Base-by-base conservation (phyloP, 2,888 invertebrate genomes). In the Colostygia pectinataria region DNA sequence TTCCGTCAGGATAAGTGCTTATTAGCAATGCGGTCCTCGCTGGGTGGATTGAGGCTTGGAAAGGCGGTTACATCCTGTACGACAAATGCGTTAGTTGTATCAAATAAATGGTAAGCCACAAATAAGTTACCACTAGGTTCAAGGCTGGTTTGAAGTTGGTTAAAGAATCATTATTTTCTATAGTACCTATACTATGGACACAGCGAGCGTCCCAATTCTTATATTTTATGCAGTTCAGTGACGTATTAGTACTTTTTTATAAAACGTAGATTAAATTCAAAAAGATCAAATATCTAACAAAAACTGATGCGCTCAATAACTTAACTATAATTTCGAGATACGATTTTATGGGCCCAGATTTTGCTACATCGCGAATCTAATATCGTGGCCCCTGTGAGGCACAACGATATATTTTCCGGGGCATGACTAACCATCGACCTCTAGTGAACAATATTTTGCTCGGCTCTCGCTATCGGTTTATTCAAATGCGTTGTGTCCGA, bases 381-480 rank as follows among this genome's bases (percentile, higher is more conserved):
- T 84, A 84, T 79, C 70, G 70, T 67, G 61, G 68, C 63, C 69
- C 64, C 61, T 68, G 62, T 66, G 65, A 74, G 68, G 74, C 78
- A 80, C 80, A 83, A 80, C 80, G 52, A 42, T 46, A 81, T 81
- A 83, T 85, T 83, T 77, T 66, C 74, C 66, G 66, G 63, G 68
- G 65, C 66, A 63, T 53, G 65, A 68, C 77, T 77, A 79, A 83
- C 76, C 79, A 74, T 74, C 78, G 80, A 83, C 79, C 83, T 82
- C 80, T 71, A 67, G 74, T 74, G 83, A 84, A 85, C 86, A 84
- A 88, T 89, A 89, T 90, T 88, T 88, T 83, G 82, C 76, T 78
- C 78, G 72, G 74, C 76, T 78, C 63, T 52, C 37, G 51, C 77
- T 73, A 87, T 88, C 85, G 83, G 85, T 88, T 87, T 89, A 89